phyloP scores from a whole-genome alignment of 2,888 invertebrate species.

The Volucella zonaria region DNA sequence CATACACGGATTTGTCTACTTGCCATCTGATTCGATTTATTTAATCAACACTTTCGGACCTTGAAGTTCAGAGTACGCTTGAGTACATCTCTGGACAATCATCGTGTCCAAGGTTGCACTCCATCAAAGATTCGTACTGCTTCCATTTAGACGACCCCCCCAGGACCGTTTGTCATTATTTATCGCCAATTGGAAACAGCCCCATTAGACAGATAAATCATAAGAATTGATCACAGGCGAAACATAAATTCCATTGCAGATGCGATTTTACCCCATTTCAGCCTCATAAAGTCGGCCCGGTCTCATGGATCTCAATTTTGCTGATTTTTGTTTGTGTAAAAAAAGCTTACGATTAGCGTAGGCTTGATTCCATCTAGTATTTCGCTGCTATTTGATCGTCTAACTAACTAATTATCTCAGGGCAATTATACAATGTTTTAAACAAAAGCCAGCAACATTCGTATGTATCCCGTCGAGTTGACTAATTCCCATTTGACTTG shows the following conservation, averaged over 20 bases:
- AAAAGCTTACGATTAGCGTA: conserved; percentile 49
- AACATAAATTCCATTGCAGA: conserved; percentile 49
- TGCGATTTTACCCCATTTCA: conserved; percentile 64
- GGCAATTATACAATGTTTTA: conserved; percentile 62
- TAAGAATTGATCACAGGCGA: not conserved
- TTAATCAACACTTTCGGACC: too few relatives aligned
- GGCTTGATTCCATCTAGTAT: conserved; percentile 45
- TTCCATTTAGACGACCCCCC: too few relatives aligned
- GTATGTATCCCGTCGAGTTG: conserved; percentile 5
- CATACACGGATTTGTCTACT: too few relatives aligned
- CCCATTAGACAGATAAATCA: too few relatives aligned
- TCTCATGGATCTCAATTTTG: not conserved
- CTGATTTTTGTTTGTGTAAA: conserved; percentile 6
- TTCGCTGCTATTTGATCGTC: conserved; percentile 37
- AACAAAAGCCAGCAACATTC: conserved; percentile 17
- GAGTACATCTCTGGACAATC: too few relatives aligned
- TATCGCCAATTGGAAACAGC: too few relatives aligned
- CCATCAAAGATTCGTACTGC: too few relatives aligned
- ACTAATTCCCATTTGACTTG: conserved; percentile 41
- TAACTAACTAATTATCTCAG: conserved; percentile 56
- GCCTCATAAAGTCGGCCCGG: not conserved
- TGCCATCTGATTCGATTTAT: too few relatives aligned
- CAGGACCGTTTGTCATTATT: too few relatives aligned
- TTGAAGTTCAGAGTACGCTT: too few relatives aligned
- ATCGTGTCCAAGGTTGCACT: too few relatives aligned